Evolutionary conservation across 2,113 vertebrate species (phyloP).

Genomic region (Chaetura pelagica): DNA sequence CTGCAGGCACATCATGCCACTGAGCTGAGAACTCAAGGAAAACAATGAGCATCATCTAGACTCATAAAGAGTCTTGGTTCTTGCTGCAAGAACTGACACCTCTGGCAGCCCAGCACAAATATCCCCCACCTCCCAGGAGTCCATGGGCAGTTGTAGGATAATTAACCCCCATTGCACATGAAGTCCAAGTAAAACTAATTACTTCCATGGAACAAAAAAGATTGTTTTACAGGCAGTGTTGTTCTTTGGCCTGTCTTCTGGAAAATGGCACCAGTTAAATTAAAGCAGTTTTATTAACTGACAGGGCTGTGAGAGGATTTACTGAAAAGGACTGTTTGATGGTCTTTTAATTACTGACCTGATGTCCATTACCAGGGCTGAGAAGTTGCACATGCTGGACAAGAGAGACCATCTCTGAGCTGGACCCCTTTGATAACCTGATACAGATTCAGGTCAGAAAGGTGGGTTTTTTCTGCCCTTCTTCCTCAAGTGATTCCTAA

Average conservation of each 20-base stretch:
- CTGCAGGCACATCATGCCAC: not conserved
- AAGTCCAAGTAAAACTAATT: conserved; percentile 63
- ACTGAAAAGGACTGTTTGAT: not conserved
- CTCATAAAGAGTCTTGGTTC: not conserved
- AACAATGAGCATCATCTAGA: not conserved
- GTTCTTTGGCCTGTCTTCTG: conserved; percentile 38
- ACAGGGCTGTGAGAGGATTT: conserved; percentile 33
- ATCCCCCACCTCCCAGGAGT: not conserved
- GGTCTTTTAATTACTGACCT: conserved; percentile 17
- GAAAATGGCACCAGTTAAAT: conserved; percentile 31
- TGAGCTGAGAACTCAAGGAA: not conserved
- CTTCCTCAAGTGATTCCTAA: not conserved
- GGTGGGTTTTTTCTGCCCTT: not conserved
- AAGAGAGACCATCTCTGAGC: not conserved
- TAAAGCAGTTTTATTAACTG: conserved; percentile 27
- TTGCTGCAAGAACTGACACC: not conserved
- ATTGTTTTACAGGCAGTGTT: conserved; percentile 53
- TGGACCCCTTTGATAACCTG: not conserved
- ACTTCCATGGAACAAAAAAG: conserved; percentile 1
- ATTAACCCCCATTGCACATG: conserved; percentile 46
- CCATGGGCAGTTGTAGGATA: conserved; percentile 10
- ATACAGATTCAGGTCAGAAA: not conserved
- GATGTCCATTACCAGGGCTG: not conserved
- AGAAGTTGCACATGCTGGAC: conserved; percentile 33
- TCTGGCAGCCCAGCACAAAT: not conserved